Conservation (phyloP, 2,888 invertebrate species). For the Lasioglossum pauxillum region DNA sequence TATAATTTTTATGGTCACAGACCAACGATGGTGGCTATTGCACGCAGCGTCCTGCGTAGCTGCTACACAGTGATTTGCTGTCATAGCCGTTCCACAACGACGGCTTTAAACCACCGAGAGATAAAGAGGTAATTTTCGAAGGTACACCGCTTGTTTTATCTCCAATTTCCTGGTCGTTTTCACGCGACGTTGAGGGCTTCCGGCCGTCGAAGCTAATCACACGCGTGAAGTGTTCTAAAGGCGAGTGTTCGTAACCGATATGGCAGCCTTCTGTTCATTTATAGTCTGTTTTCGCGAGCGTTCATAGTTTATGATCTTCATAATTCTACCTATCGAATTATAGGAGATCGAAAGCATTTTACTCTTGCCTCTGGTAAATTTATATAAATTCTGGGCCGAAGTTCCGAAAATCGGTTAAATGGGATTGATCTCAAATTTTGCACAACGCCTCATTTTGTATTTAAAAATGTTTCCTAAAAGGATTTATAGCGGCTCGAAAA, state of each 20-base stretch:
- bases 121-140: constrained; percentile 50
- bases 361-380: neutral
- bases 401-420: too few relatives aligned
- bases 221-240: neutral
- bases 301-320: neutral
- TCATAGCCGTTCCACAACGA: neutral
- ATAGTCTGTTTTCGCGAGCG: neutral
- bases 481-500: too few relatives aligned
- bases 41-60: constrained; percentile 4
- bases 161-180: constrained; percentile 34
- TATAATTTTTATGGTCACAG: constrained; percentile 43
- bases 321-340: neutral
- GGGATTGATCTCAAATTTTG: too few relatives aligned
- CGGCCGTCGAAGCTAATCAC: constrained; percentile 4
- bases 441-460: too few relatives aligned
- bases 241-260: neutral
- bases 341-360: neutral
- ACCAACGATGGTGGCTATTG: constrained; percentile 12
- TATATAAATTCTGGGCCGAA: too few relatives aligned
- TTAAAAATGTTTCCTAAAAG: too few relatives aligned
- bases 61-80: constrained; percentile 21
- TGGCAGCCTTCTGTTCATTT: neutral
- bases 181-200: constrained; percentile 25
- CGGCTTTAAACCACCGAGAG: constrained; percentile 27
- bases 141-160: constrained; percentile 39